phyloP scores from a whole-genome alignment of 2,888 invertebrate genomes.

The Orchesella flavescens region DNA sequence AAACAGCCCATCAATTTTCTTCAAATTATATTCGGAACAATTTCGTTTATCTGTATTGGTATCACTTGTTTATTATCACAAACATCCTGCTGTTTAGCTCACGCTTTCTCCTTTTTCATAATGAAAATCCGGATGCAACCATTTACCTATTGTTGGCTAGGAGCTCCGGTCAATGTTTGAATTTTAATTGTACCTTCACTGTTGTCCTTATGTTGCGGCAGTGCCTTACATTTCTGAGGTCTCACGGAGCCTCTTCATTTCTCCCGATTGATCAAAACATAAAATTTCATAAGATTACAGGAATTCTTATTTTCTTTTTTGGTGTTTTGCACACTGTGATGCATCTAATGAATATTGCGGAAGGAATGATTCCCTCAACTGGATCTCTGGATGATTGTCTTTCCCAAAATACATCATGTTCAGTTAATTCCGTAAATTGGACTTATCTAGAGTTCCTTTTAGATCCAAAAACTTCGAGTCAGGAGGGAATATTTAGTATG shows the following conservation, averaged over 20 bases:
- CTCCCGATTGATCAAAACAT: slow-evolving; percentile 94
- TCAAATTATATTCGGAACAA: slow-evolving; percentile 90
- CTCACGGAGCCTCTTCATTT: slow-evolving; percentile 83
- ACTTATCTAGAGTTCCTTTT: slow-evolving; percentile 86
- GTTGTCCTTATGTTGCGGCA: slow-evolving; percentile 91
- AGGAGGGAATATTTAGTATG: slow-evolving; percentile 75
- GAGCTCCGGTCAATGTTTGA: slow-evolving; percentile 93
- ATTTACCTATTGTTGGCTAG: slow-evolving; percentile 86
- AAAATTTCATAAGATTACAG: slow-evolving; percentile 92
- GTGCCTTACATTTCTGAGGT: slow-evolving; percentile 88
- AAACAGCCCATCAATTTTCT: slow-evolving; percentile 86
- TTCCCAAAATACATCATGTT: no score
- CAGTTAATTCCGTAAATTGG: slow-evolving; percentile 79
- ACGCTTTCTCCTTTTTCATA: slow-evolving; percentile 82
- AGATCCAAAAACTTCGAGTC: slow-evolving; percentile 75
- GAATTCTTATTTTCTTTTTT: slow-evolving; percentile 83
- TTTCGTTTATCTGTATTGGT: slow-evolving; percentile 86
- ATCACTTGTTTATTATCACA: slow-evolving; percentile 81
- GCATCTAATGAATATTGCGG: slow-evolving; percentile 87
- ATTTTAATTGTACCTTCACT: slow-evolving; percentile 92
- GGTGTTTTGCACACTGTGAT: slow-evolving; percentile 86
- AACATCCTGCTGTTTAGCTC: slow-evolving; percentile 86
- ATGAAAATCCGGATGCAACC: slow-evolving; percentile 76
- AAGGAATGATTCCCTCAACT: slow-evolving; percentile 34
- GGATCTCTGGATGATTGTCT: not conserved